phyloP scores from a whole-genome alignment of 2,888 invertebrate species.

The Furcula furcula region DNA sequence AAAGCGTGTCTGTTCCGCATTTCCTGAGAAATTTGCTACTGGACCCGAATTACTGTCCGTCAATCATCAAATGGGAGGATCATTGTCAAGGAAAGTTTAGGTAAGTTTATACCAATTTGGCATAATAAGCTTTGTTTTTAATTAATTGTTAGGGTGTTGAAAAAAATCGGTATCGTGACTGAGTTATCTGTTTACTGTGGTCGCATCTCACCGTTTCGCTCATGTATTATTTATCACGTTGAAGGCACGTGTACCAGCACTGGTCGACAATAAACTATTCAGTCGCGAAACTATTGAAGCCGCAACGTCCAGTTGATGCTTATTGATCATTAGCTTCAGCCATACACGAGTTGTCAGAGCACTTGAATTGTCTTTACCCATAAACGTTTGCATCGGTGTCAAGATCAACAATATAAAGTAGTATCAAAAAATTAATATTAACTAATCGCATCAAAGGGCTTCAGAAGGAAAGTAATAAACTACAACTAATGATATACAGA shows the following conservation, averaged over 20 bases:
- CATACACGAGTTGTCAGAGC: constrained; percentile 9
- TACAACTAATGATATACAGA: background rate
- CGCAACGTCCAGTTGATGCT: constrained; percentile 30
- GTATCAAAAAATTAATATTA: no score
- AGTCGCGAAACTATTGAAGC: constrained; percentile 44
- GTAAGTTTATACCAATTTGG: constrained; percentile 46
- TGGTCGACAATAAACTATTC: constrained; percentile 50
- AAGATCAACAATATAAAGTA: background rate
- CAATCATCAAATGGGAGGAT: constrained; percentile 94
- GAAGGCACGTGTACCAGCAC: constrained; percentile 56
- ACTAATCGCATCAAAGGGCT: background rate
- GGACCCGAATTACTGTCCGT: constrained; percentile 88
- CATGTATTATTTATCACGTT: constrained; percentile 62
- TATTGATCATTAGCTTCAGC: constrained; percentile 36
- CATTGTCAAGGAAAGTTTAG: constrained; percentile 90
- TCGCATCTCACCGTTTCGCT: constrained; percentile 35
- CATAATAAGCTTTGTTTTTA: background rate
- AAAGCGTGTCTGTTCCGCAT: constrained; percentile 87
- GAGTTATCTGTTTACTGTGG: constrained; percentile 31
- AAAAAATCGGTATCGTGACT: constrained; percentile 50
- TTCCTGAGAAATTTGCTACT: constrained; percentile 91
- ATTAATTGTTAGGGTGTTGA: constrained; percentile 9
- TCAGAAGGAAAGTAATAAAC: background rate
- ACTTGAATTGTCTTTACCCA: constrained; percentile 6
- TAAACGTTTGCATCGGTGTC: background rate